Percentiles rank a stretch among this genome's conserved stretches.
phyloP scores from a whole-genome alignment of 2,888 invertebrate genomes.

The Eremobia ochroleuca region DNA sequence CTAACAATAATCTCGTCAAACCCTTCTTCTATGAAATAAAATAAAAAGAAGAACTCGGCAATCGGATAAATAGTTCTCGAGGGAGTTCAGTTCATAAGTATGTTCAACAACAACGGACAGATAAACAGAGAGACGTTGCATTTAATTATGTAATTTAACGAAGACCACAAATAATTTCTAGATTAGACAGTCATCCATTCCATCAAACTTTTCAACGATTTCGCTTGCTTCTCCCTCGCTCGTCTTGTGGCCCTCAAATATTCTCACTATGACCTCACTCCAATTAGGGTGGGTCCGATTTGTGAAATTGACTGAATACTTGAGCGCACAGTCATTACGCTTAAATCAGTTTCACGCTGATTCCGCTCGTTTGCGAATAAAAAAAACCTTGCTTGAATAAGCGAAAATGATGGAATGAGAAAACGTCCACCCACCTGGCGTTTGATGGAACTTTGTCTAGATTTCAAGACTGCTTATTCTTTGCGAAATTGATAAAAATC shows the following conservation, averaged over 20 bases:
- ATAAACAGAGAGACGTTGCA: not conserved
- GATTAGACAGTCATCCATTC: not conserved
- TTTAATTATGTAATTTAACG: not conserved
- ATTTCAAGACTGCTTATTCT: slow-evolving; percentile 41
- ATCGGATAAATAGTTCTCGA: not conserved
- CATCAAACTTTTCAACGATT: not conserved
- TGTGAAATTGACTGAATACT: slow-evolving; percentile 73
- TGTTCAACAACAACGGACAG: not conserved
- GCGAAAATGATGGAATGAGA: slow-evolving; percentile 58
- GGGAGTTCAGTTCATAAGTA: too few relatives aligned
- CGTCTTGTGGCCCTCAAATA: slow-evolving; percentile 37
- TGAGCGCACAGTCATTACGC: slow-evolving; percentile 69
- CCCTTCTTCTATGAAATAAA: not conserved
- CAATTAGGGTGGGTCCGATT: slow-evolving; percentile 71
- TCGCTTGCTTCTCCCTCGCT: slow-evolving; percentile 2
- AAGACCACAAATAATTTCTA: not conserved
- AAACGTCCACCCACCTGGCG: slow-evolving; percentile 47
- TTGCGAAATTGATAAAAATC: slow-evolving; percentile 14
- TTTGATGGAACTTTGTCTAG: slow-evolving; percentile 43
- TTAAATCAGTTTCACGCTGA: slow-evolving; percentile 71
- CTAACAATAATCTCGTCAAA: not conserved
- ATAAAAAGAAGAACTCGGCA: not conserved
- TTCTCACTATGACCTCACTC: slow-evolving; percentile 67
- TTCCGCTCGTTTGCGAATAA: slow-evolving; percentile 56
- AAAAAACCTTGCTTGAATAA: slow-evolving; percentile 62